Conservation (phyloP, 2,797 vertebrate genomes). For the Liparis tanakae region DNA sequence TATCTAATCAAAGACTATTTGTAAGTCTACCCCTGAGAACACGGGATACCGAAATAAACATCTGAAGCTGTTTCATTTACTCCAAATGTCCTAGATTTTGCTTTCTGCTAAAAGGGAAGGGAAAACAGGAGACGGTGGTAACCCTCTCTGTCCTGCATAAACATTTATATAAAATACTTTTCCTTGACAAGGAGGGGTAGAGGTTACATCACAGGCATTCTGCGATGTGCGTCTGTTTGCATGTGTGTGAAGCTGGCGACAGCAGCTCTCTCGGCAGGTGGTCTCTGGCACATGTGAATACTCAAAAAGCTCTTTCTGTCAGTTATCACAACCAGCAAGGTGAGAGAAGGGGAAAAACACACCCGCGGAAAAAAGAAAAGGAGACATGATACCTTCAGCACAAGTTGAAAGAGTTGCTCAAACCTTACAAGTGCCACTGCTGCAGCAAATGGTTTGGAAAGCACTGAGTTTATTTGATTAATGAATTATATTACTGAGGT, state of each 20-base stretch:
- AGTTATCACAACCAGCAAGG: slow-evolving; percentile 65
- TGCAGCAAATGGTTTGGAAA: slow-evolving; percentile 48
- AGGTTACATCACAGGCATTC: slow-evolving; percentile 62
- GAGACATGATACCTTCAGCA: slow-evolving; percentile 34
- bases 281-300: slow-evolving; percentile 59
- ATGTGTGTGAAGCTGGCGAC: slow-evolving; percentile 53
- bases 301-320: slow-evolving; percentile 67
- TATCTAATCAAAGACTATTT: slow-evolving; percentile 39
- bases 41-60: slow-evolving; percentile 37
- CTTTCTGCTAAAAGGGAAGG: slow-evolving; percentile 43
- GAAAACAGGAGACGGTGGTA: slow-evolving; percentile 33
- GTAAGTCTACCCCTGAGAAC: slow-evolving; percentile 31
- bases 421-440: slow-evolving; percentile 32
- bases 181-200: slow-evolving; percentile 63
- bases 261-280: slow-evolving; percentile 64
- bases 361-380: slow-evolving; percentile 11
- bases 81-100: slow-evolving; percentile 45
- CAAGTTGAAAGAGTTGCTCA: slow-evolving; percentile 56
- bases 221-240: slow-evolving; percentile 32
- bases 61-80: slow-evolving; percentile 53
- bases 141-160: slow-evolving; percentile 55
- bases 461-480: slow-evolving; percentile 55
- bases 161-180: slow-evolving; percentile 63
- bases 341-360: slow-evolving; percentile 52
- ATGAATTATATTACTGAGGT: slow-evolving; percentile 59